These are phyloP conservation scores for Aptenodytes patagonicus DNA, from an alignment of 2,113 vertebrate genomes.

Conservation along the genomic window DNA sequence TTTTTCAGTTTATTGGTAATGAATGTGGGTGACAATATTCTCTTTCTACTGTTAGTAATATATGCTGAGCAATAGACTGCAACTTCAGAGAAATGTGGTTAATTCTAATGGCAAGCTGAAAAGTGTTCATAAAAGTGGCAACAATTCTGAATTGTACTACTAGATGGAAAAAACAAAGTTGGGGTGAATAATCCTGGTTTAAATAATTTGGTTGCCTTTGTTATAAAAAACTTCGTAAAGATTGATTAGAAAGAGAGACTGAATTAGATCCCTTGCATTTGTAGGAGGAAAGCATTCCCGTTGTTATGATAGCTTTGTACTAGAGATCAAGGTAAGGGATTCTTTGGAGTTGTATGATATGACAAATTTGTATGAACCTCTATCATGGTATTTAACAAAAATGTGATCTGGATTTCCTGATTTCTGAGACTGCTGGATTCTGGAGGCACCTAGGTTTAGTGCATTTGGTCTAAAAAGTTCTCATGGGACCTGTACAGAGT, in stretches of 20 bases:
- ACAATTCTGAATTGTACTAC: background rate
- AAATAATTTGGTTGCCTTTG: slow-evolving; percentile 13
- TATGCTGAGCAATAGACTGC: background rate
- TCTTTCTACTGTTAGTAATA: background rate
- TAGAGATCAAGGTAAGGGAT: background rate
- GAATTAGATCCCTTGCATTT: background rate
- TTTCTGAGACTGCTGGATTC: background rate
- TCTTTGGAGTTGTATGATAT: background rate
- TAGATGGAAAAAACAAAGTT: background rate
- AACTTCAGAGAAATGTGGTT: background rate
- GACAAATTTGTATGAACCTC: too few relatives aligned
- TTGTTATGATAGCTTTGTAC: background rate
- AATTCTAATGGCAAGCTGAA: background rate
- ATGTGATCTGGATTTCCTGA: background rate
- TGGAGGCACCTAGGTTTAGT: background rate
- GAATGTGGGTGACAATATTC: background rate
- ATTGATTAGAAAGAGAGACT: background rate
- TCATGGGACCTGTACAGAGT: background rate
- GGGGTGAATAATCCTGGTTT: background rate
- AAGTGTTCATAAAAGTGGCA: background rate
- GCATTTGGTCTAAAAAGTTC: background rate
- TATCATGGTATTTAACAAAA: background rate
- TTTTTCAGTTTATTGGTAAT: background rate
- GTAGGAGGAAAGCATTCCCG: slow-evolving; percentile 10
- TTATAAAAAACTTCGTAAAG: background rate